These are phyloP conservation scores for Oscheius onirici DNA, from an alignment of 2,888 invertebrate genomes.

Conservation along the genomic window DNA sequence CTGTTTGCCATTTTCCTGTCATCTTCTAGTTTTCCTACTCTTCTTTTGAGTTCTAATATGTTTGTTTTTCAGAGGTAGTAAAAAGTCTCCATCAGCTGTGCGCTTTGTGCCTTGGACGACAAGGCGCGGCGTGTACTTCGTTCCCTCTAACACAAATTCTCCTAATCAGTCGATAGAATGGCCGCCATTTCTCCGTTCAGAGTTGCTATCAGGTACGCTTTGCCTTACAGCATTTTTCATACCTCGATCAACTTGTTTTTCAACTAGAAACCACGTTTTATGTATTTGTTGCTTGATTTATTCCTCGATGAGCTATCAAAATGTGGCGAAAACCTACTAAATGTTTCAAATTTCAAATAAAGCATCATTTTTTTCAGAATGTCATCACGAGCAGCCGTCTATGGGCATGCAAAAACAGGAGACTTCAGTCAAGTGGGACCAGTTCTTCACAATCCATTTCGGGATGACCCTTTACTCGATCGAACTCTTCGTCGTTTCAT, in stretches of 20 bases:
- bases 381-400: conserved; percentile 42
- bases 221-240: neutral
- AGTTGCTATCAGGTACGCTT: conserved; percentile 25
- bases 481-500: conserved; percentile 49
- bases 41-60: neutral
- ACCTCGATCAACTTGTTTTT: too few relatives aligned
- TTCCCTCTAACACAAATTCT: conserved; percentile 4
- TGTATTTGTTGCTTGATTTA: too few relatives aligned
- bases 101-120: conserved; percentile 2
- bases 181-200: conserved; percentile 25
- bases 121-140: conserved; percentile 9
- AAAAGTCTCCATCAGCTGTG: conserved; percentile 3
- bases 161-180: conserved; percentile 27
- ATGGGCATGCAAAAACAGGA: conserved; percentile 64
- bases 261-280: too few relatives aligned
- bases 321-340: too few relatives aligned
- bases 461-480: conserved; percentile 62
- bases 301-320: too few relatives aligned
- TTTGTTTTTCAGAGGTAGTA: too few relatives aligned
- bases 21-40: neutral
- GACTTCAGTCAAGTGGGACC: conserved; percentile 58
- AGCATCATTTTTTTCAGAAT: conserved; percentile 29
- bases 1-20: neutral
- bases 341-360: too few relatives aligned
- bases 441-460: conserved; percentile 59